These are phyloP conservation scores for Florisuga fusca DNA, from an alignment of 2,797 vertebrate species.

Conservation along the genomic window DNA sequence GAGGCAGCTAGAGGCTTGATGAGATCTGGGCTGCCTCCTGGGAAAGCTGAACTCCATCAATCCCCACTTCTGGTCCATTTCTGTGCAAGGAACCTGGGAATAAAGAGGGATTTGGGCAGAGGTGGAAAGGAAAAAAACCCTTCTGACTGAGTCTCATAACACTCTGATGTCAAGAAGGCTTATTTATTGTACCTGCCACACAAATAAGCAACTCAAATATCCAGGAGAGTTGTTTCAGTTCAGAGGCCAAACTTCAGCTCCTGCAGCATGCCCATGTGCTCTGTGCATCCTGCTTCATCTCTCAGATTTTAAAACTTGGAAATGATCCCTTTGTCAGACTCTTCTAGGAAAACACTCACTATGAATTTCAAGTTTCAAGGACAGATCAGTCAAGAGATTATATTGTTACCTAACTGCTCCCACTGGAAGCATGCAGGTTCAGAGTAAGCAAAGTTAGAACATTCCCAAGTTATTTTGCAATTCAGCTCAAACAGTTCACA, in stretches of 20 bases:
- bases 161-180: neutral
- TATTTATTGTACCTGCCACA: neutral
- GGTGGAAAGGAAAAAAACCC: accelerated
- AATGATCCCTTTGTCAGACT: neutral
- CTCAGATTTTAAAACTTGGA: neutral
- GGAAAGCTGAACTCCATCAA: neutral
- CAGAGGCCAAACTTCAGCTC: neutral
- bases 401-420: neutral
- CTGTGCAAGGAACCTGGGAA: neutral
- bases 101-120: neutral
- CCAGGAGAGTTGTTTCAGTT: neutral
- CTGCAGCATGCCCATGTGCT: neutral
- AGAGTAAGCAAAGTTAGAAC: neutral
- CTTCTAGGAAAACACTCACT: neutral
- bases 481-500: neutral
- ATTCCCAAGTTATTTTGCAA: neutral
- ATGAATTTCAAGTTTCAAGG: neutral
- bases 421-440: neutral
- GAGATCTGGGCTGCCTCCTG: neutral
- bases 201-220: neutral
- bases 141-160: neutral
- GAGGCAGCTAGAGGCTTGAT: neutral
- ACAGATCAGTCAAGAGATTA: neutral
- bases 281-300: neutral
- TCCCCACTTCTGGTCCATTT: neutral